Conservation (phyloP, 2,888 invertebrate genomes). For the Microplitis manilae region DNA sequence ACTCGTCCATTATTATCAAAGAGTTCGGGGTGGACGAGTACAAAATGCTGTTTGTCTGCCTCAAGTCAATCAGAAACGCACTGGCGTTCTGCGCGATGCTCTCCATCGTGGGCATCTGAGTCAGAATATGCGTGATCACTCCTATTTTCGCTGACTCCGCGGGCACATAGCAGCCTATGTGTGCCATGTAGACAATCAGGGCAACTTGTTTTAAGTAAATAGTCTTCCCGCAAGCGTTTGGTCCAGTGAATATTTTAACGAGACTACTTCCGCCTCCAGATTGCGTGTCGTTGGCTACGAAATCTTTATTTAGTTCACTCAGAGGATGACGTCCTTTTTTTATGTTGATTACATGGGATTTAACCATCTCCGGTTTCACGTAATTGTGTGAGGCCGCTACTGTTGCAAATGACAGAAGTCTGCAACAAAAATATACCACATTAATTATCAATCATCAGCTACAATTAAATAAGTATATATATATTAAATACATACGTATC, state of each 20-base stretch:
- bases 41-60: constrained; percentile 85
- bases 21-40: constrained; percentile 78
- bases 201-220: constrained; percentile 90
- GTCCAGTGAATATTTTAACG: constrained; percentile 88
- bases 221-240: constrained; percentile 94
- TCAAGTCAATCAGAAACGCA: constrained; percentile 87
- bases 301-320: constrained; percentile 78
- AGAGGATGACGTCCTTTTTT: constrained; percentile 84
- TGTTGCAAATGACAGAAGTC: constrained; percentile 79
- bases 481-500: constrained; percentile 76
- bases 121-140: constrained; percentile 81
- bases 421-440: constrained; percentile 60
- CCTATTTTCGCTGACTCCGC: constrained; percentile 83
- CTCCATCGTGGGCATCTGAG: constrained; percentile 83
- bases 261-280: constrained; percentile 75
- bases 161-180: constrained; percentile 92
- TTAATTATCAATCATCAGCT: background rate
- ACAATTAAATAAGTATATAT: constrained; percentile 56
- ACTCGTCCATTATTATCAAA: constrained; percentile 89
- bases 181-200: constrained; percentile 87
- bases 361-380: constrained; percentile 77
- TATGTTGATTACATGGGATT: constrained; percentile 76
- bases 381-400: constrained; percentile 80
- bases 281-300: constrained; percentile 82
- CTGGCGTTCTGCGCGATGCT: constrained; percentile 86